Evolutionary conservation across 92 coral and sea anemone genomes (phyloP), one percentile per base, ranked within the genome.

Genomic region (Muricea muricata): DNA sequence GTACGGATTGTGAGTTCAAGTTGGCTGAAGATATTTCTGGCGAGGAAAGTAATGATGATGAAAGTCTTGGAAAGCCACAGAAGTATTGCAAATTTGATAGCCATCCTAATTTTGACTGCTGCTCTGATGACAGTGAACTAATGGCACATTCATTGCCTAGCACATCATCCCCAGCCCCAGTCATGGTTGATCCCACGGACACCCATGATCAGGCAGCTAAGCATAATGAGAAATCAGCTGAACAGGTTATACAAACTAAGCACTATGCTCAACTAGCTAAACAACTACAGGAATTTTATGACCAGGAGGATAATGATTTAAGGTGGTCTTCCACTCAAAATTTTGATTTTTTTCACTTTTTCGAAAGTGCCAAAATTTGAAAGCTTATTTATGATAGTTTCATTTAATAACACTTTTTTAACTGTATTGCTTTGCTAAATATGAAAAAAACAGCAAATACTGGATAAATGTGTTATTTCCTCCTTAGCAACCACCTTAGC

Each of bases 1-100:
- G 81, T 63, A 40, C 87, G 13, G 78, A 91, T 30, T 46, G 31
- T 79, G 91, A 88, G 73, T 79, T 82, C 45, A n/a, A n/a, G n/a
- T n/a, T n/a, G n/a, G n/a, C n/a, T n/a, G n/a, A n/a, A n/a, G n/a
- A n/a, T n/a, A n/a, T n/a, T n/a, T n/a, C n/a, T n/a, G n/a, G n/a
- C n/a, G n/a, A n/a, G n/a, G n/a, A n/a, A n/a, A 39, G 84, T 79
- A 84, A 58, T 37, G 77, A 70, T 8, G 50, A 70, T 28, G 76
- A 70, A 70, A n/a, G n/a, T n/a, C n/a, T n/a, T n/a, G n/a, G n/a
- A n/a, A n/a, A n/a, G n/a, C n/a, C n/a, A n/a, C n/a, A n/a, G n/a
- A 1, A 13, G 31, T 14, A 0, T 57, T 57, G 7, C 65, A 57
- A 57, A n/a, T n/a, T n/a, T n/a, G n/a, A n/a, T n/a, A n/a, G n/a